Conservation (phyloP, 2,113 vertebrate species). For the Ranitomeya variabilis region DNA sequence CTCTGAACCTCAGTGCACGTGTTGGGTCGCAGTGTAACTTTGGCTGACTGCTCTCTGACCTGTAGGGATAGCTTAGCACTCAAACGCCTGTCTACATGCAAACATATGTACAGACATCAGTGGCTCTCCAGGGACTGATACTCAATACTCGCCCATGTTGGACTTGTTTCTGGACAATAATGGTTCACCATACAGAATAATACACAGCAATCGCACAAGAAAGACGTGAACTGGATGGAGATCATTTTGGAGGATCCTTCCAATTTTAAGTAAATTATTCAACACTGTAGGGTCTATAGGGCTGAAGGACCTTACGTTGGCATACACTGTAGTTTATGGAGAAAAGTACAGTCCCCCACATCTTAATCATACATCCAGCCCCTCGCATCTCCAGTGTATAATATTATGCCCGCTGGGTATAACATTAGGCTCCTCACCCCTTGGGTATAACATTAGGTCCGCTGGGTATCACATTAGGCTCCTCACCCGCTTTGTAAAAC, state of each 20-base stretch:
- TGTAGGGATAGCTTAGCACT: not conserved
- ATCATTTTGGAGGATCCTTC: no score
- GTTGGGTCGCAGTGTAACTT: slow-evolving; percentile 34
- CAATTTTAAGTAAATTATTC: not conserved
- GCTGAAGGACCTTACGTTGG: not conserved
- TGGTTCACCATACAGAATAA: not conserved
- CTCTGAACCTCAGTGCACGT: slow-evolving; percentile 14
- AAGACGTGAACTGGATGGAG: not conserved
- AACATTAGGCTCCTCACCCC: no score
- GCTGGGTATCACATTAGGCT: no score
- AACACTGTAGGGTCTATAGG: not conserved
- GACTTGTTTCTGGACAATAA: not conserved
- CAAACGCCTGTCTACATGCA: slow-evolving; percentile 33
- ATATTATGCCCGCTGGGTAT: no score
- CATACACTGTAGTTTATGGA: no score
- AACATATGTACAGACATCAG: slow-evolving; percentile 46
- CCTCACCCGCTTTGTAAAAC: no score
- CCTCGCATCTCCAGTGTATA: no score
- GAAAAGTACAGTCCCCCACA: no score
- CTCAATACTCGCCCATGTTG: slow-evolving; percentile 10
- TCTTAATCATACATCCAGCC: no score
- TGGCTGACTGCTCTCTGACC: slow-evolving; percentile 45
- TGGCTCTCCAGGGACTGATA: slow-evolving; percentile 17
- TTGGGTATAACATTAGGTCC: no score
- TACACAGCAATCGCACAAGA: not conserved